phyloP scores from a whole-genome alignment of 2,888 invertebrate species.

The Meliscaeva auricollis region DNA sequence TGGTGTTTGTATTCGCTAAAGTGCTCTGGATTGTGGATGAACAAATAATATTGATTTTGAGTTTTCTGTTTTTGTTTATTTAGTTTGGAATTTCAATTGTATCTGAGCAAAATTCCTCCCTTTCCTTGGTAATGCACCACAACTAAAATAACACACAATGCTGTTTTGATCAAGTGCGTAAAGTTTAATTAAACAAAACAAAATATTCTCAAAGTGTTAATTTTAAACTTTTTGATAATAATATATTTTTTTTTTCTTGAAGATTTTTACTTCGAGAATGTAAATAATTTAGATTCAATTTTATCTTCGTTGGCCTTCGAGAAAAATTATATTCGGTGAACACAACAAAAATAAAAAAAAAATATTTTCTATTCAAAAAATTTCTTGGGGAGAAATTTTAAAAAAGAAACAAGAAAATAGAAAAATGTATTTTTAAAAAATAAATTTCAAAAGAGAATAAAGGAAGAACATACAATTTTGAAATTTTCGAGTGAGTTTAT shows the following conservation, averaged over 20 bases:
- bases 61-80: conserved; percentile 28
- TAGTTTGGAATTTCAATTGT: conserved; percentile 11
- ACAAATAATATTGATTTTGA: conserved; percentile 61
- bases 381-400: conserved; percentile 58
- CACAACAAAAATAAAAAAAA: conserved; percentile 7
- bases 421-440: conserved; percentile 51
- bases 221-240: conserved; percentile 6
- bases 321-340: conserved; percentile 10
- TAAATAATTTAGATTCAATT: conserved; percentile 73
- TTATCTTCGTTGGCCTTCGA: conserved; percentile 62
- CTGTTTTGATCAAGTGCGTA: conserved; percentile 72
- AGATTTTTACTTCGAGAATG: conserved; percentile 68
- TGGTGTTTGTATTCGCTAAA: conserved; percentile 27
- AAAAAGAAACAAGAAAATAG: conserved; percentile 61
- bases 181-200: neutral
- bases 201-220: neutral
- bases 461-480: conserved; percentile 47
- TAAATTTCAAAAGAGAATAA: conserved; percentile 9
- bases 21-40: conserved; percentile 51
- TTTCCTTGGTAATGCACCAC: neutral
- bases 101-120: neutral
- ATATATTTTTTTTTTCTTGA: conserved; percentile 22
- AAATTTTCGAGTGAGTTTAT: conserved; percentile 66
- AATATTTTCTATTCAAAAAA: conserved; percentile 53
- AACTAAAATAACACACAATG: neutral